Percentiles rank a stretch among this genome's conserved stretches.
These are phyloP conservation scores for Natrix natrix DNA, from an alignment of 2,797 vertebrate genomes.

Conservation along the genomic window DNA sequence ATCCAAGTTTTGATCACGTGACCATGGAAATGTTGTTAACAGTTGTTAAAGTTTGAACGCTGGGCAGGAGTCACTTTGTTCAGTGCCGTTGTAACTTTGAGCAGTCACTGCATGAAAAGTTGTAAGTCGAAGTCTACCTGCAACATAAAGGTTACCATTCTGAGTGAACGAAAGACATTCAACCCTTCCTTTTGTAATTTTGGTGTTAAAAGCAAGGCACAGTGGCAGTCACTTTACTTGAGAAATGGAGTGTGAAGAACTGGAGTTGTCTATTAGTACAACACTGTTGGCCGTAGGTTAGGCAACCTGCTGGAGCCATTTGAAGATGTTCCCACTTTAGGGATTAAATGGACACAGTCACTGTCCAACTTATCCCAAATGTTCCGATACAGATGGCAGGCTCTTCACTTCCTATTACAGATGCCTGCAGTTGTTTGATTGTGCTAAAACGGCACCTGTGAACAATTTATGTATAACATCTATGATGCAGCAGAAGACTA, in stretches of 20 bases:
- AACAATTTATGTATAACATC: not conserved
- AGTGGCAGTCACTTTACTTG: not conserved
- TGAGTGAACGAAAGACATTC: slow-evolving; percentile 5
- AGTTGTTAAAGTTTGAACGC: not conserved
- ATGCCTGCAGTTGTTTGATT: not conserved
- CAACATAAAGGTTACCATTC: not conserved
- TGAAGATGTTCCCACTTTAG: slow-evolving; percentile 30
- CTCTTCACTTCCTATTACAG: slow-evolving; percentile 18
- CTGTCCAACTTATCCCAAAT: slow-evolving; percentile 52
- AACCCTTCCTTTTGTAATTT: slow-evolving; percentile 11
- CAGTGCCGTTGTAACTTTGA: not conserved
- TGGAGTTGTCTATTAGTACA: fast-evolving
- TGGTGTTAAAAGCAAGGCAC: not conserved
- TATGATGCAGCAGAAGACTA: not conserved
- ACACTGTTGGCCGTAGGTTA: not conserved
- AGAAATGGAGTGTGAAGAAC: slow-evolving; percentile 27
- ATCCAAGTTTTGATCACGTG: too few relatives aligned
- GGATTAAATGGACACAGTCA: slow-evolving; percentile 59
- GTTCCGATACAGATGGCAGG: slow-evolving; percentile 13
- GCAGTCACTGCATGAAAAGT: not conserved
- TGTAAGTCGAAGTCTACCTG: not conserved
- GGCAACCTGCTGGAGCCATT: slow-evolving; percentile 1
- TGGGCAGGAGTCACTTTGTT: not conserved
- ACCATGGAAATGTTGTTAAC: too few relatives aligned
- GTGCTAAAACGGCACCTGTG: not conserved